Percentiles rank a stretch among this genome's conserved stretches.
Conservation (phyloP, 1,140 invertebrate genomes). For the Drosophila melanogaster region DNA sequence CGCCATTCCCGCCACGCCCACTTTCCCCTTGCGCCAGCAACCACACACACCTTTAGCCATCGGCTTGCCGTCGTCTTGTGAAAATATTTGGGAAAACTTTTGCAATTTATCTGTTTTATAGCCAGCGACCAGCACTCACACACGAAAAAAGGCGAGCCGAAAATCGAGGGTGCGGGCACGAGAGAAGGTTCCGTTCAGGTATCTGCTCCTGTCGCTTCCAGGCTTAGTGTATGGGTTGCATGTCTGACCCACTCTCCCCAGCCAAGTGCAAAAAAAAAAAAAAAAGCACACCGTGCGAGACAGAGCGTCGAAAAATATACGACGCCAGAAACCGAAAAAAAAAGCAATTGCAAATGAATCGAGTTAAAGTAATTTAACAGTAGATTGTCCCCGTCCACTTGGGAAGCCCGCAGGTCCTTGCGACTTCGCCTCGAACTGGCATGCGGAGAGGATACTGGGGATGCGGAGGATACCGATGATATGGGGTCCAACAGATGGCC, state of each 20-base stretch:
- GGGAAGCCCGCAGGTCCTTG: background rate
- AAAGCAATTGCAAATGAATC: constrained; percentile 76
- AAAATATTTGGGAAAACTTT: constrained; percentile 83
- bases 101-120: constrained; percentile 83
- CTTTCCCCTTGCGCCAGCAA: background rate
- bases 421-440: background rate
- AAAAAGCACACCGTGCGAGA: constrained; percentile 1
- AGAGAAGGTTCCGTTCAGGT: constrained; percentile 52
- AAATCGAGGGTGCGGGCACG: background rate
- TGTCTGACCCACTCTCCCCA: background rate
- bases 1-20: background rate
- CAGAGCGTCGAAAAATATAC: constrained; percentile 9
- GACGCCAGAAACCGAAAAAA: constrained; percentile 18
- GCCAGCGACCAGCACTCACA: constrained; percentile 65
- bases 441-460: background rate
- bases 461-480: too few relatives aligned
- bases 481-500: constrained; percentile 50
- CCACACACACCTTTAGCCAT: background rate
- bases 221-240: constrained; percentile 26
- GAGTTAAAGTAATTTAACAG: constrained; percentile 77
- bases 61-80: constrained; percentile 68
- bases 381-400: constrained; percentile 54
- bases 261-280: background rate
- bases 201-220: constrained; percentile 71
- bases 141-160: constrained; percentile 10